A percentile compares a stretch with the other conserved stretches of the same genome.
phyloP scores from a whole-genome alignment of 2,888 invertebrate genomes.

The Drosophila ezoana region DNA sequence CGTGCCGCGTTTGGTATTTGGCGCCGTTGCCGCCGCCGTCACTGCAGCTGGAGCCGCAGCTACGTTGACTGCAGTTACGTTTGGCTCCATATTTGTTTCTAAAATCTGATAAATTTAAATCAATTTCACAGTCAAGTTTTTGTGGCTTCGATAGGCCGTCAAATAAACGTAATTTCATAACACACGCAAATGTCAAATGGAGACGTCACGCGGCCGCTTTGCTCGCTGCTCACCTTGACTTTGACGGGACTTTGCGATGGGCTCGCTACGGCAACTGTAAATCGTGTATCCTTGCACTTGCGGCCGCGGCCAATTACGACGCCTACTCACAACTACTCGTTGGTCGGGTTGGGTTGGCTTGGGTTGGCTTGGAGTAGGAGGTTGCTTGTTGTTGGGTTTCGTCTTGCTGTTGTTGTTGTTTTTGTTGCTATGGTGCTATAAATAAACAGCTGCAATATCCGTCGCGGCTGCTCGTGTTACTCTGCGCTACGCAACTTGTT shows the following conservation, averaged over 20 bases:
- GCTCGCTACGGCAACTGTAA: conserved; percentile 20
- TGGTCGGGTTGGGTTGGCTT: conserved; percentile 9
- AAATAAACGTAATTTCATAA: conserved; percentile 63
- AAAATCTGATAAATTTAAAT: conserved; percentile 40
- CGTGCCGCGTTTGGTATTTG: conserved; percentile 54
- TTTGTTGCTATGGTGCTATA: conserved; percentile 61
- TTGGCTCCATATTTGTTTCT: conserved; percentile 57
- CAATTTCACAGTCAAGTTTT: conserved; percentile 31
- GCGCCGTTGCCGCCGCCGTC: conserved; percentile 22
- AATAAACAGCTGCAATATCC: conserved; percentile 60
- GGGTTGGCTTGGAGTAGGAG: background rate
- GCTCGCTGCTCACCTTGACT: conserved; percentile 64
- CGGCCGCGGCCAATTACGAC: conserved; percentile 51
- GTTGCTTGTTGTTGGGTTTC: conserved; percentile 1
- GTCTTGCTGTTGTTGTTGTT: conserved; percentile 13
- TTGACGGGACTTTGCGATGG: conserved; percentile 39
- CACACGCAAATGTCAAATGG: conserved; percentile 64
- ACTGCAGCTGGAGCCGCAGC: conserved; percentile 16
- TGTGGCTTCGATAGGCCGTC: conserved; percentile 29
- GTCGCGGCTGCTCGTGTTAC: conserved; percentile 34
- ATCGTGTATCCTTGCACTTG: conserved; percentile 65
- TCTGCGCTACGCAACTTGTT: conserved; percentile 40
- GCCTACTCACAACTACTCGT: conserved; percentile 40
- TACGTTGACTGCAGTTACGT: conserved; percentile 42
- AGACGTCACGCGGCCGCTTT: conserved; percentile 48